Evolutionary conservation across 2,113 vertebrate genomes (phyloP), one percentile per base, ranked within the genome.

Genomic region (Australoheros scitulus): DNA sequence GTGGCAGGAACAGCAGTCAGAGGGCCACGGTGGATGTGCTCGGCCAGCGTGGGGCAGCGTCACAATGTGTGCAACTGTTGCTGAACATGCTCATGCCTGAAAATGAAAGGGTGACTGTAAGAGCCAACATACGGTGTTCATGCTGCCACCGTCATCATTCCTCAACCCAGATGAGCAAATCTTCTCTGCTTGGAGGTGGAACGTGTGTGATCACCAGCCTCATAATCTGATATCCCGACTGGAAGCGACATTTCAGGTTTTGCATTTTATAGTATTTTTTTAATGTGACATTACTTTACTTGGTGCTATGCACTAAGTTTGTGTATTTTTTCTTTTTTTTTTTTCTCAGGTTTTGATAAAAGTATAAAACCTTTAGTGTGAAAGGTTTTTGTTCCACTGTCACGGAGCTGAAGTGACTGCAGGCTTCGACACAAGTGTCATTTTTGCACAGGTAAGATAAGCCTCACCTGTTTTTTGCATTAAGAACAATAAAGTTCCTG

Each of bases 381-480:
- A 63, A 63, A 64, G 61, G 61, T 64, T 17, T 41, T 41, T 41
- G 14, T 8, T 64, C 2, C 7, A n/a, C 3, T 38, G 61, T 14
- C 10, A 4, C 32, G 36, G 32, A 63, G 32, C 14, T 59, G 57
- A 26, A 59, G 32, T 32, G 32, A 32, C 32, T 32, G 32, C 32
- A 32, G 32, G 32, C 32, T 32, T 32, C 6, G 32, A 32, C 32
- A 32, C 32, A 6, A 6, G 32, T 32, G 5, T 22, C 6, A 63
- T 0, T 14, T 64, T 38, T 63, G 61, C 34, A 38, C 61, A 41
- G 36, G 36, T 38, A 26, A 64, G 34, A 22, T 14, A 20, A 0
- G 0, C 0, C 32, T 63, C n/a, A 63, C 36, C 61, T 5, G 34
- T 20, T 64, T 64, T 41, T 20, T 64, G 34, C 41, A 13, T 13